These are phyloP conservation scores for Dromas ardeola DNA, from an alignment of 2,113 vertebrate species.

Conservation along the genomic window DNA sequence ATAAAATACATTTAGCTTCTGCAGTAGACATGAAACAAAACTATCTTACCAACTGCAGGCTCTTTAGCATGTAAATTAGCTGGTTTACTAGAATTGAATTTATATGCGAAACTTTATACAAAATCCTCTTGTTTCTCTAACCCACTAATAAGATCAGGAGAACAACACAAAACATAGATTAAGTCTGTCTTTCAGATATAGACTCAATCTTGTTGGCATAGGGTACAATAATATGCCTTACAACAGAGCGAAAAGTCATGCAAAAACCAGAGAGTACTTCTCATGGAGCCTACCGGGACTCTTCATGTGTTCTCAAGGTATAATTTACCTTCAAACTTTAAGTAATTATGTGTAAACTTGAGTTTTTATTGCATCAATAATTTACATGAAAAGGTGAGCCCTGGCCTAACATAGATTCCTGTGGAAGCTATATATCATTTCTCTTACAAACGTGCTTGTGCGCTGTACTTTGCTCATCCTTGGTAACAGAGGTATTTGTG, in stretches of 20 bases:
- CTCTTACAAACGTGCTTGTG: background rate
- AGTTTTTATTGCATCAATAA: background rate
- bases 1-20: constrained; percentile 29
- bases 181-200: constrained; percentile 26
- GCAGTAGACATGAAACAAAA: background rate
- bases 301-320: background rate
- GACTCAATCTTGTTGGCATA: background rate
- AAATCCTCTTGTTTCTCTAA: constrained; percentile 61
- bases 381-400: background rate
- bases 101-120: constrained; percentile 40
- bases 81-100: constrained; percentile 46
- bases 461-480: background rate
- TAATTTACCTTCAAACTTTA: background rate
- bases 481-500: constrained; percentile 2
- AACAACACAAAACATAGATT: constrained; percentile 60
- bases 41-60: background rate
- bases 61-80: constrained; percentile 34
- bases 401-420: background rate
- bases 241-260: background rate
- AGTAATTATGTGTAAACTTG: background rate
- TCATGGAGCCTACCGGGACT: background rate
- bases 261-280: background rate
- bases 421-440: background rate
- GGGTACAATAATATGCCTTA: background rate
- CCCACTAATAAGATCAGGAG: constrained; percentile 59